These are phyloP conservation scores for Bemisia tabaci DNA, from an alignment of 1,140 invertebrate genomes.

Conservation along the genomic window DNA sequence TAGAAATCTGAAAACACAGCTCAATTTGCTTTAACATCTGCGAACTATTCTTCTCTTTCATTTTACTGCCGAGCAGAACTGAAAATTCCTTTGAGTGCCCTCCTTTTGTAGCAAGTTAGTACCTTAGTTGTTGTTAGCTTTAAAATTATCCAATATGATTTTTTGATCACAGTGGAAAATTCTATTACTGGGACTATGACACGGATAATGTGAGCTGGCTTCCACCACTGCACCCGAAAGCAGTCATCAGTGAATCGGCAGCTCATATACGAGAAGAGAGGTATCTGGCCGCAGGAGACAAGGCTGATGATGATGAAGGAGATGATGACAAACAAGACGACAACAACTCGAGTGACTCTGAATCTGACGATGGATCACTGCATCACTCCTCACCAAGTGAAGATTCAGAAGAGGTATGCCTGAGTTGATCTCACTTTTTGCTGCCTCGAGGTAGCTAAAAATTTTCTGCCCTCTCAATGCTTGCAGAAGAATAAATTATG, in stretches of 20 bases:
- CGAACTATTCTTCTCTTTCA: too few species aligned
- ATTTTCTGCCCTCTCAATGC: too few species aligned
- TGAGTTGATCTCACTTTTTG: too few species aligned
- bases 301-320: conserved; percentile 26
- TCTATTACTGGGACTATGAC: conserved; percentile 89
- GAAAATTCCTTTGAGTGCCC: too few species aligned
- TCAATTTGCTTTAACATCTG: too few species aligned
- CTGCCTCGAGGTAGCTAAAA: too few species aligned
- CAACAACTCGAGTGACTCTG: conserved; percentile 1
- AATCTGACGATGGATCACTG: background rate
- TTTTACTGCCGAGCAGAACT: too few species aligned
- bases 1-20: too few species aligned
- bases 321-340: conserved; percentile 12
- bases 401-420: background rate
- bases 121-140: too few species aligned
- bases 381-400: background rate
- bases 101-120: too few species aligned
- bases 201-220: conserved; percentile 91
- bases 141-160: too few species aligned
- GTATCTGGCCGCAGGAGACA: conserved; percentile 33
- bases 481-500: too few species aligned
- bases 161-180: conserved; percentile 68
- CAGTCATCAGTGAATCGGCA: conserved; percentile 63
- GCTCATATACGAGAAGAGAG: conserved; percentile 61
- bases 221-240: conserved; percentile 81